Evolutionary conservation across 2,888 invertebrate genomes (phyloP), one percentile per base, ranked within the genome.

Genomic region (Cataglyphis livida): DNA sequence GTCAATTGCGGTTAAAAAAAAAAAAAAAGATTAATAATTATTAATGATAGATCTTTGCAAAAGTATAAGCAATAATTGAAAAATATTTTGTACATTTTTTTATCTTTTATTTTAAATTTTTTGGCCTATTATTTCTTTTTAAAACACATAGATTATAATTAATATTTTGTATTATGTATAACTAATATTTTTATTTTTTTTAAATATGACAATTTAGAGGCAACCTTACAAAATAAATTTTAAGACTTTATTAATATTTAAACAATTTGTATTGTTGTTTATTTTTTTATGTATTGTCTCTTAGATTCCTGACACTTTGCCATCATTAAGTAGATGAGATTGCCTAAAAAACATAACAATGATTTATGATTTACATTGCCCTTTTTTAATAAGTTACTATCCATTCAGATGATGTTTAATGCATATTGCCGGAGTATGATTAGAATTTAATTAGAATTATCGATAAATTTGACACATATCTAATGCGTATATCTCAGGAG

Each of bases 341-440:
- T 9, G 28, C 3, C 0, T 57, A 15, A n/a, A 76, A 18, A n/a
- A 12, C 5, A 38, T 28, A 38, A 28, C 25, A 38, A 9, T 15
- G 15, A 51, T 51, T 51, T 38, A 38, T 68, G 9, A 38, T 76
- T 68, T 44, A 64, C 25, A 6, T 68, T 38, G 7, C 4, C 3
- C 25, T 38, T 68, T 48, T 48, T n/a, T 28, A 54, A 44, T 15
- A 28, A 38, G n/a, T 54, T 54, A 32, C 54, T 54, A 32, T 41
- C 12, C 32, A 25, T 54, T 76, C 15, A 41, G 15, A 68, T 28
- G 25, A 7, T 25, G 18, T 66, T 51, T n/a, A 66, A 15, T 51
- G 51, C 64, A 66, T 76, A 75, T 65, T 38, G 18, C 9, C n/a
- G 1, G 38, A 57, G 6, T 68, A 57, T 54, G 5, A 57, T 76